Base-by-base conservation (phyloP, 2,797 vertebrate genomes). In the Sciurus vulgaris region DNA sequence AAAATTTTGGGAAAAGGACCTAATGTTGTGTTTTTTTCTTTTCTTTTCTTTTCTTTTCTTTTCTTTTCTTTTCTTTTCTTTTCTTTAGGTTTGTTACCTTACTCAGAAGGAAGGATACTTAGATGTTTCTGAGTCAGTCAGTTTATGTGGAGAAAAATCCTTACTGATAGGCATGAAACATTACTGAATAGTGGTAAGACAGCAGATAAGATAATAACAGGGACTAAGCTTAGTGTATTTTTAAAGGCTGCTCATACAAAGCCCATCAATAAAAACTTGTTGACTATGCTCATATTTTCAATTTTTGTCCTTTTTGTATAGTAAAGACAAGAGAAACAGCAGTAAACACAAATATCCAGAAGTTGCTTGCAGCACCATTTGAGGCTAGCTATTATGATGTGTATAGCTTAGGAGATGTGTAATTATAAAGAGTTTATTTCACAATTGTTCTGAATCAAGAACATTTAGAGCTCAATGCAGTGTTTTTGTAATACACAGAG, bases 371-470 rank as follows among this genome's bases (percentile, higher is more conserved):
- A 93, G 85, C 96, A 86, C 76, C 83, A 41, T 97, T 96, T 93
- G 78, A 97, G 95, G 82, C 85, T 83, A 18, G 47, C 61, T 94
- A 84, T 24, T 96, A 15, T 93, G 91, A 67, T 86, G 59, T 54
- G 95, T 97, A 93, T 98, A 86, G 74, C 82, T 98, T 96, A 95
- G 91, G 76, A 96, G 93, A 94, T 89, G 76, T 67, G 92, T 97
- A 94, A 97, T 97, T 97, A 86, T 70, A 95, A 95, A 59, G 90
- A 90, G 33, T 94, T 97, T 97, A 82, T 96, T 98, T 94, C 72
- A 86, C 83, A 96, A 90, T 89, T 41, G 24, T 93, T 97, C 76
- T 28, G 82, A 98, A 93, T 89, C 92, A 89, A 96, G 97, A 96
- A 35, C 94, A 95, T 97, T 98, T 97, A 89, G 88, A 96, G 91